Percentiles rank a stretch among this genome's conserved stretches.
Evolutionary conservation across 2,888 invertebrate species (phyloP).

Genomic region (Heliconius cydno): DNA sequence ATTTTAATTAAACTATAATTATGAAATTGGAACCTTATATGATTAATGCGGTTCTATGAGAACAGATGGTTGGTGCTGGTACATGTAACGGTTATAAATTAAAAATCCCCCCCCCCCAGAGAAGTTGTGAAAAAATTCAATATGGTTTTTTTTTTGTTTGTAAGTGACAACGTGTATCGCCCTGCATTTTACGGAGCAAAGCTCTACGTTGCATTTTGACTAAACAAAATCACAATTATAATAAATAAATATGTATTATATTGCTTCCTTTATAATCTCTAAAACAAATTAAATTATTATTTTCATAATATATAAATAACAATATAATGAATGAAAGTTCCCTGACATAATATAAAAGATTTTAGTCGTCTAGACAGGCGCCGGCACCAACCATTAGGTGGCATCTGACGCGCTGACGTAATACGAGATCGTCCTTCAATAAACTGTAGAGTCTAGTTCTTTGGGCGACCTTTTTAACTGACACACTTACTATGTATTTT

Average conservation of each 20-base stretch:
- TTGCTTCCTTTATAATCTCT: not conserved
- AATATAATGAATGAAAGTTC: slow-evolving; percentile 20
- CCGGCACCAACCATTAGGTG: slow-evolving; percentile 46
- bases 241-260: not conserved
- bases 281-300: not conserved
- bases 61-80: no score
- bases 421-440: slow-evolving; percentile 40
- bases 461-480: slow-evolving; percentile 25
- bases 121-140: no score
- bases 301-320: not conserved
- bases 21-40: not conserved
- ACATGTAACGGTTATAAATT: no score
- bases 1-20: not conserved
- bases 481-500: slow-evolving; percentile 10
- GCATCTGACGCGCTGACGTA: slow-evolving; percentile 50
- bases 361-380: slow-evolving; percentile 56
- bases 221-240: no score
- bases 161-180: no score
- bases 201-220: not conserved
- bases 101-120: no score
- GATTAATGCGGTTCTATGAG: not conserved
- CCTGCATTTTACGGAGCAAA: not conserved
- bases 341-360: slow-evolving; percentile 39
- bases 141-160: no score
- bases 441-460: slow-evolving; percentile 35